A percentile compares a stretch with the other conserved stretches of the same genome.
Evolutionary conservation across 2,888 invertebrate species (phyloP).

Genomic region (Caenorhabditis drosophilae): DNA sequence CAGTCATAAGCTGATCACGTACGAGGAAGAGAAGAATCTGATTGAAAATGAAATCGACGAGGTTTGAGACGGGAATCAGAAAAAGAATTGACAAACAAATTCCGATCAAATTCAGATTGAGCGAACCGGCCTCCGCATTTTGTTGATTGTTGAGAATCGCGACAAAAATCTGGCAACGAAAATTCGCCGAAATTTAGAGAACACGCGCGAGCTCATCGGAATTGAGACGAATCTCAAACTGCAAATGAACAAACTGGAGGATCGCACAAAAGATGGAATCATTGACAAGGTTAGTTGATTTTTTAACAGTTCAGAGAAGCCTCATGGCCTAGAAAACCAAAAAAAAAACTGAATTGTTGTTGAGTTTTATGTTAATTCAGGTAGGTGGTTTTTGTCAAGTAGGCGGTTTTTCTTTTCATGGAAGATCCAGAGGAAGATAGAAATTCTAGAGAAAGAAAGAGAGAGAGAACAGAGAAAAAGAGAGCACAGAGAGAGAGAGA

Average conservation of each 20-base stretch:
- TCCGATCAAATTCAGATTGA: constrained; percentile 24
- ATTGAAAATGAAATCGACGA: constrained; percentile 40
- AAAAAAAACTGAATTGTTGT: too few species aligned
- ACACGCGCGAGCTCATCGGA: constrained; percentile 42
- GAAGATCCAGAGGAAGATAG: too few species aligned
- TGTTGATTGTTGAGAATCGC: constrained; percentile 30
- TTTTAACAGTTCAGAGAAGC: too few species aligned
- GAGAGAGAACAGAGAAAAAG: too few species aligned
- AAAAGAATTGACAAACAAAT: neutral
- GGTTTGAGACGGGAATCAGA: constrained; percentile 3
- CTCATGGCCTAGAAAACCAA: too few species aligned
- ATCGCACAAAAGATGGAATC: constrained; percentile 38
- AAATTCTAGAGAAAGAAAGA: too few species aligned
- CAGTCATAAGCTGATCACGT: constrained; percentile 29
- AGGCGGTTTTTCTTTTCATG: too few species aligned
- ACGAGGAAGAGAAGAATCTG: constrained; percentile 37
- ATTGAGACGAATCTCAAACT: constrained; percentile 48
- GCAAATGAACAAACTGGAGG: constrained; percentile 45
- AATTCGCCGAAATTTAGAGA: constrained; percentile 41
- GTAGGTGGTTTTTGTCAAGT: too few species aligned
- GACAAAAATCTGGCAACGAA: constrained; percentile 34
- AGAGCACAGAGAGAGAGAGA: too few species aligned
- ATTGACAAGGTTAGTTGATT: constrained; percentile 48
- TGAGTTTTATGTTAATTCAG: too few species aligned
- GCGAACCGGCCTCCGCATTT: constrained; percentile 27